These are phyloP conservation scores for Gymnocheta viridis DNA, from an alignment of 2,888 invertebrate genomes.

Conservation along the genomic window DNA sequence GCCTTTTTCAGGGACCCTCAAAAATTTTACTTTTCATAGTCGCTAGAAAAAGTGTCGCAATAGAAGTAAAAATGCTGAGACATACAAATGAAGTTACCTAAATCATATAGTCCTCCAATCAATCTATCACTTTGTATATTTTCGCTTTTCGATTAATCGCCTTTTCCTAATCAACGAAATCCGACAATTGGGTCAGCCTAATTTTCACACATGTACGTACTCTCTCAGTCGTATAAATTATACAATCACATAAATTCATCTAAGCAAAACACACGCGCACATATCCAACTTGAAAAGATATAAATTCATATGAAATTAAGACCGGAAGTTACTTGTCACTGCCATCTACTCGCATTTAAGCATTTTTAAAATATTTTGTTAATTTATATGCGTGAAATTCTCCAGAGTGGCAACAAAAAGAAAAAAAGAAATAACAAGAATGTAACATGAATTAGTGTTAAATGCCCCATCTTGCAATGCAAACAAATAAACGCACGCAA, in stretches of 20 bases:
- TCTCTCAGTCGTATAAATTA: constrained; percentile 32
- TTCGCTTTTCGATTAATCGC: no score
- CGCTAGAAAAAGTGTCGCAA: no score
- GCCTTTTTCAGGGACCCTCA: no score
- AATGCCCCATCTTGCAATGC: constrained; percentile 45
- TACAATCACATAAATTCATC: constrained; percentile 51
- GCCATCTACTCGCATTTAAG: constrained; percentile 49
- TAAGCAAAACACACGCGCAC: constrained; percentile 4
- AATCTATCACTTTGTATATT: no score
- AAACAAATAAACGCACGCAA: constrained; percentile 25
- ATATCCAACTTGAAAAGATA: constrained; percentile 43
- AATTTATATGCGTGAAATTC: constrained; percentile 71
- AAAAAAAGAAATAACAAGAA: constrained; percentile 15
- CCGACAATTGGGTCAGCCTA: no score
- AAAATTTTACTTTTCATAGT: no score
- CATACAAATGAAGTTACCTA: no score
- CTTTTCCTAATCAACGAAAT: no score
- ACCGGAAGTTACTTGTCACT: constrained; percentile 73
- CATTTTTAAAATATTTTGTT: constrained; percentile 71
- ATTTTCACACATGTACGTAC: not conserved
- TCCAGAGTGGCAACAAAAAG: constrained; percentile 42
- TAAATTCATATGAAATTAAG: constrained; percentile 71
- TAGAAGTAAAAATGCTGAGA: no score
- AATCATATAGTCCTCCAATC: no score
- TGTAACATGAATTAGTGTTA: constrained; percentile 68